Evolutionary conservation across 2,113 vertebrate species (phyloP).

Genomic region (Anguilla rostrata): DNA sequence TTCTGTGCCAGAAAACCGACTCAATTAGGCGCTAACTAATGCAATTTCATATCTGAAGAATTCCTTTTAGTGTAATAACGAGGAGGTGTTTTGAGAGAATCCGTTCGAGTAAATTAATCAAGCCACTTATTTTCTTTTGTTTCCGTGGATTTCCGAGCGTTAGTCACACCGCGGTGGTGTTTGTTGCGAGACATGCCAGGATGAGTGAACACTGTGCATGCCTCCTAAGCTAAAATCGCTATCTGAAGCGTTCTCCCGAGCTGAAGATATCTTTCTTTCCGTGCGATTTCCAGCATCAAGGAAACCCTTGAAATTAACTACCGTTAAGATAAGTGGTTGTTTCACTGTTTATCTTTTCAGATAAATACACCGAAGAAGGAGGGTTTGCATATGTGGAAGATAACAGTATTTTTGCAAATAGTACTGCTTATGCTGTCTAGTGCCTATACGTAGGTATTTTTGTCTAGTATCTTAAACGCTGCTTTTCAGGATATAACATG

Average conservation of each 20-base stretch:
- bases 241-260: not conserved
- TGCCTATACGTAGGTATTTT: not conserved
- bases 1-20: constrained; percentile 21
- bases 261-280: not conserved
- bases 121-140: not conserved
- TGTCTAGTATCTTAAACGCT: not conserved
- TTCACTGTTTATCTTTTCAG: not conserved
- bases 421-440: not conserved
- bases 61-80: constrained; percentile 29
- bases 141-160: not conserved
- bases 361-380: not conserved
- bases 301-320: not conserved
- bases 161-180: not conserved
- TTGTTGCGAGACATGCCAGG: not conserved
- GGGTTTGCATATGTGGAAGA: not conserved
- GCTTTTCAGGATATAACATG: not conserved
- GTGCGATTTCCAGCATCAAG: not conserved
- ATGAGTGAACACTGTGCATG: not conserved
- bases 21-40: constrained; percentile 35
- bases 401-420: constrained; percentile 21
- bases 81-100: not conserved
- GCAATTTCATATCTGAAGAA: constrained; percentile 29
- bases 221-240: not conserved
- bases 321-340: constrained; percentile 15
- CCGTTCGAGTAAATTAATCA: constrained; percentile 12